Evolutionary conservation across 2,888 invertebrate genomes (phyloP).

Genomic region (Orthosia incerta): DNA sequence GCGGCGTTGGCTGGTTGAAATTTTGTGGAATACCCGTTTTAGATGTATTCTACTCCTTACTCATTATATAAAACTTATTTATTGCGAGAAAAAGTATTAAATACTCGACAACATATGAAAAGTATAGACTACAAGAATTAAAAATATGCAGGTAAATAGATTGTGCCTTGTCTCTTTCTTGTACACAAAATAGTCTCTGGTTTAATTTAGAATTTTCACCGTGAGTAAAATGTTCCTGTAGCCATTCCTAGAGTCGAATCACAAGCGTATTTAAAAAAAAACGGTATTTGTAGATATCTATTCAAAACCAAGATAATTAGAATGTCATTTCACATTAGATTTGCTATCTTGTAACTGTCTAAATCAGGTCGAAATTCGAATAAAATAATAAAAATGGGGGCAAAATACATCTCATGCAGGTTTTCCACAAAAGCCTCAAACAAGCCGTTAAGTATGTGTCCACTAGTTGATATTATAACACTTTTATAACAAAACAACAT

Average conservation of each 20-base stretch:
- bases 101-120: no score
- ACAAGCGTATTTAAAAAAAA: no score
- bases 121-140: no score
- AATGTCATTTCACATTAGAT: no score
- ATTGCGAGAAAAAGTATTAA: background rate
- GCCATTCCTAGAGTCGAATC: no score
- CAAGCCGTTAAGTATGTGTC: slow-evolving; percentile 50
- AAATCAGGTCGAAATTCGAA: background rate
- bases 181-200: no score
- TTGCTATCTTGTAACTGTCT: background rate
- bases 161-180: no score
- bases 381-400: background rate
- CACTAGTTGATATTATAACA: slow-evolving; percentile 54
- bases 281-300: no score
- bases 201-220: no score
- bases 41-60: background rate
- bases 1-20: slow-evolving; percentile 24
- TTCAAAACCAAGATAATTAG: no score
- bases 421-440: slow-evolving; percentile 47
- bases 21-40: slow-evolving; percentile 20
- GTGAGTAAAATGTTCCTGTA: no score
- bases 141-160: no score
- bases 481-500: slow-evolving; percentile 13
- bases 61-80: background rate
- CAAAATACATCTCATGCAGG: slow-evolving; percentile 43